Base-by-base conservation (phyloP, 1,140 invertebrate genomes). In the Melanaphis sacchari region DNA sequence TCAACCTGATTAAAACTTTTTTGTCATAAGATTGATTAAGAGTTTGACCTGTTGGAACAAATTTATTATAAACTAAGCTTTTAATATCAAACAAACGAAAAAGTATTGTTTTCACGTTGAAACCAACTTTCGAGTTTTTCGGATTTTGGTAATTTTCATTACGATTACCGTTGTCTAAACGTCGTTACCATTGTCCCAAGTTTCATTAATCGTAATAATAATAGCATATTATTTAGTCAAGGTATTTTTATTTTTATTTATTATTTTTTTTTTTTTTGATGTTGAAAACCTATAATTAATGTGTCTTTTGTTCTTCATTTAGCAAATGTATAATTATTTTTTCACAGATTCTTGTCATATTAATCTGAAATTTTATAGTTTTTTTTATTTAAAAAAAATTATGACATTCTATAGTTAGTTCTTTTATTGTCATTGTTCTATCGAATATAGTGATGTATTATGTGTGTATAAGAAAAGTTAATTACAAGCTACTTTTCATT, bases 191-290 rank as follows among this genome's bases (percentile, higher is more conserved):
- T 76, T n/a, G 59, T 76, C 31, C n/a, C 31, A 76, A 76, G 31
- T 76, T n/a, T 76, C 59, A 76, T 76, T 76, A 76, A 76, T 76
- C 59, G 31, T 76, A 76, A 76, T 76, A 76, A 76, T n/a, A 76
- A 76, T 76, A 76, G 15, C 15, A 76, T 76, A 18, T 76, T 76
- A 76, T n/a, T 76, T 76, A 76, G 31, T 76, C 1, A 9, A 11
- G 7, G 26, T 59, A 3, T 59, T 59, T 9, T n/a, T n/a, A n/a
- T n/a, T n/a, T 31, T 66, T 31, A 31, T 4, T 2, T 31, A 3
- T 31, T 15, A 31, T n/a, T 66, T n/a, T 66, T 15, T 66, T n/a
- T 66, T n/a, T 66, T 76, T n/a, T n/a, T 18, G 36, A 36, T n/a
- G 31, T 76, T 15, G 4, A 15, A 76, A 76, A 76, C 31, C 24